Evolutionary conservation across 2,113 vertebrate genomes (phyloP).

Genomic region (Dromiciops gliroides): DNA sequence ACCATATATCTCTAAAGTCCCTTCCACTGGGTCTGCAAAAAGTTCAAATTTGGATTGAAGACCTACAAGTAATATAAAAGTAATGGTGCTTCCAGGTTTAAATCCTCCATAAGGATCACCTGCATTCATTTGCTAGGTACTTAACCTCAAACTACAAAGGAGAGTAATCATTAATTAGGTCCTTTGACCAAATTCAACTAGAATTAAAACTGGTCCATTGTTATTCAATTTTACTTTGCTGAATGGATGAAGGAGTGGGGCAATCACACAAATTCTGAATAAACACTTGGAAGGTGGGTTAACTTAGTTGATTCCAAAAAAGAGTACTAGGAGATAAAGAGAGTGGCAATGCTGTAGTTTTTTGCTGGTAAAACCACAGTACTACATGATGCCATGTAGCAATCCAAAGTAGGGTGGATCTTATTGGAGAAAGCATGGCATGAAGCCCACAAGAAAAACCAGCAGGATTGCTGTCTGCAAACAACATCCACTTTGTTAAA

Average conservation of each 20-base stretch:
- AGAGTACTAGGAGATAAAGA: constrained; percentile 55
- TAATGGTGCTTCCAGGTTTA: constrained; percentile 7
- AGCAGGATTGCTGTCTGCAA: constrained; percentile 50
- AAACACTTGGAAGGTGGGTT: constrained; percentile 41
- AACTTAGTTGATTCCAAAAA: constrained; percentile 59
- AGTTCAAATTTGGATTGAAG: background rate
- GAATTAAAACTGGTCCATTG: constrained; percentile 58
- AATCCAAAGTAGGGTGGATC: constrained; percentile 52
- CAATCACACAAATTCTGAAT: constrained; percentile 58
- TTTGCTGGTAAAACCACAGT: constrained; percentile 36
- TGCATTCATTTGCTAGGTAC: constrained; percentile 30
- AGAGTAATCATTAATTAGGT: constrained; percentile 42
- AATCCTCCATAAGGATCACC: background rate
- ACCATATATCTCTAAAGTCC: background rate
- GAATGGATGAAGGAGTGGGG: constrained; percentile 1
- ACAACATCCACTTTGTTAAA: constrained; percentile 49
- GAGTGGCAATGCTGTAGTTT: constrained; percentile 52
- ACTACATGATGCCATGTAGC: constrained; percentile 24
- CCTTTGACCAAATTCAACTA: constrained; percentile 55
- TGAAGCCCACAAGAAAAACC: constrained; percentile 54
- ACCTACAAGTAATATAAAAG: constrained; percentile 1
- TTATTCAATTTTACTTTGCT: constrained; percentile 46
- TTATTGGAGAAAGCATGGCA: constrained; percentile 51
- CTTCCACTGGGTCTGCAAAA: background rate
- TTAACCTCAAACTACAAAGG: constrained; percentile 46